These are phyloP conservation scores for Macroglossus sobrinus DNA, from an alignment of 2,113 vertebrate species.

Conservation along the genomic window DNA sequence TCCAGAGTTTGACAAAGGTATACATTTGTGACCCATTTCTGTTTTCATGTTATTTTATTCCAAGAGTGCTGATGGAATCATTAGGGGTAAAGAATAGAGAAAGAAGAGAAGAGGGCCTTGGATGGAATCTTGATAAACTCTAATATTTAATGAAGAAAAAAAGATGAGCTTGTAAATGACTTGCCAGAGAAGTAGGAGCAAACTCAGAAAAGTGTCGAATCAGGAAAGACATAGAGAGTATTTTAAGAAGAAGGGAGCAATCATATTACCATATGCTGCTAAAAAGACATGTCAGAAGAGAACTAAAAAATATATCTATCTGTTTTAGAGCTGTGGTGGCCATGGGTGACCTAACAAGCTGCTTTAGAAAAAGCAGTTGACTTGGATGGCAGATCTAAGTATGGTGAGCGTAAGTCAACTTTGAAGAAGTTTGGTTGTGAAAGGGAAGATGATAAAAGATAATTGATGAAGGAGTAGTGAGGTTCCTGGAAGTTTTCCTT, in stretches of 20 bases:
- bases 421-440: neutral
- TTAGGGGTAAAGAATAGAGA: neutral
- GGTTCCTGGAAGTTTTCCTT: neutral
- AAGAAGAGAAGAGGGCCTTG: neutral
- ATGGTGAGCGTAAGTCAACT: neutral
- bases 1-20: neutral
- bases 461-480: neutral
- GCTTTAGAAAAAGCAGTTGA: neutral
- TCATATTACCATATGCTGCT: neutral
- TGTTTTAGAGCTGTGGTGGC: neutral
- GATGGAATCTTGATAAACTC: neutral
- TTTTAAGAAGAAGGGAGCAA: neutral
- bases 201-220: neutral
- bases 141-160: neutral
- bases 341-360: neutral
- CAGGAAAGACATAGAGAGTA: neutral
- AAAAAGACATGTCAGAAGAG: neutral
- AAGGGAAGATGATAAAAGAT: neutral
- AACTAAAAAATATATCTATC: neutral
- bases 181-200: neutral
- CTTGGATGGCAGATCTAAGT: neutral
- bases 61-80: neutral
- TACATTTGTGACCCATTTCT: neutral
- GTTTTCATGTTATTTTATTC: neutral
- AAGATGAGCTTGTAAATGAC: neutral